Percentiles rank a stretch among this genome's conserved stretches.
Conservation (phyloP, 2,888 invertebrate species). For the Mechanitis mazaeus region DNA sequence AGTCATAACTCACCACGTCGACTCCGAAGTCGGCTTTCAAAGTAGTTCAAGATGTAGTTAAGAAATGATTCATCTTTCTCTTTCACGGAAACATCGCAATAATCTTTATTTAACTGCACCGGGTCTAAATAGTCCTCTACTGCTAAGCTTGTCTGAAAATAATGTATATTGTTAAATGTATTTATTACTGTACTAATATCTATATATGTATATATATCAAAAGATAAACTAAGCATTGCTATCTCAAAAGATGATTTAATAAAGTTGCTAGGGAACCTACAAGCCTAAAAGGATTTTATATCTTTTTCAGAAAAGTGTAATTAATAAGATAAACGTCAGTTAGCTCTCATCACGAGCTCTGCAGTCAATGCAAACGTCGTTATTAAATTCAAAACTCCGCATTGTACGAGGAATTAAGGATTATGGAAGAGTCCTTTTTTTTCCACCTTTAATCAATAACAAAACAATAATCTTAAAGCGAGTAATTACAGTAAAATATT, state of each 20-base stretch:
- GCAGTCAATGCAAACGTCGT: constrained; percentile 21
- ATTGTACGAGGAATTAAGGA: constrained; percentile 8
- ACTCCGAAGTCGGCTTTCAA: constrained; percentile 59
- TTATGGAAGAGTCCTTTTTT: constrained; percentile 2
- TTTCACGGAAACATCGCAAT: constrained; percentile 54
- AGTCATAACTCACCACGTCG: constrained; percentile 46
- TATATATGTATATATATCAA: too few relatives aligned
- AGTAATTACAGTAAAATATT: too few relatives aligned
- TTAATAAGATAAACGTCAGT: constrained; percentile 3
- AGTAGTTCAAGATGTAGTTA: constrained; percentile 60
- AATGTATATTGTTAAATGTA: neutral
- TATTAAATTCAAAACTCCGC: constrained; percentile 23
- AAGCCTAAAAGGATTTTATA: too few relatives aligned
- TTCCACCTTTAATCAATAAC: neutral
- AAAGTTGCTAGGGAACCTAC: too few relatives aligned
- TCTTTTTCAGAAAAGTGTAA: neutral
- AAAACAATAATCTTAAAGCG: too few relatives aligned
- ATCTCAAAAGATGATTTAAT: too few relatives aligned
- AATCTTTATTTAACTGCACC: constrained; percentile 55
- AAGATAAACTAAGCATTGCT: too few relatives aligned
- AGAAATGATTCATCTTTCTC: constrained; percentile 61
- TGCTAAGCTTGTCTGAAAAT: constrained; percentile 34
- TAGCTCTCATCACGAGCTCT: constrained; percentile 16
- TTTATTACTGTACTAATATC: neutral
- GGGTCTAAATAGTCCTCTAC: constrained; percentile 72